phyloP scores from a whole-genome alignment of 2,888 invertebrate species.

The Troilus luridus region DNA sequence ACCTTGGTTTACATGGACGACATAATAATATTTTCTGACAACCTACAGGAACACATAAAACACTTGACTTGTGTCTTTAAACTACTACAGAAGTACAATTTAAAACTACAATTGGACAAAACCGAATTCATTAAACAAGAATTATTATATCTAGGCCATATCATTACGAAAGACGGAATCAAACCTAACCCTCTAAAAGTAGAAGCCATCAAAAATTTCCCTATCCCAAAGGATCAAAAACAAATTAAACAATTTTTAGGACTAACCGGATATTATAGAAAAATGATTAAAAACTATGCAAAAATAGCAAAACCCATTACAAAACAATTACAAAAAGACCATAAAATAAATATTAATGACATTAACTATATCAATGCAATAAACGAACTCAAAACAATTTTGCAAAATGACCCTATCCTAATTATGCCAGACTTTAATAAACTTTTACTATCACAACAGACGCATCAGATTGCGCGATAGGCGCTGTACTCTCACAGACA shows the following conservation, averaged over 20 bases:
- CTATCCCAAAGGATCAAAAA: conserved; percentile 57
- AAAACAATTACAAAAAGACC: not conserved
- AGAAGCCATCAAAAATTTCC: conserved; percentile 55
- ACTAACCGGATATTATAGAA: conserved; percentile 59
- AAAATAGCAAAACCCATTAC: too few species aligned
- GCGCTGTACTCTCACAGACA: conserved; percentile 66
- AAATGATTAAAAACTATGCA: too few species aligned
- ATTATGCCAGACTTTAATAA: conserved; percentile 67
- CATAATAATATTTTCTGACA: conserved; percentile 58
- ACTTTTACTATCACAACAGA: conserved; percentile 67
- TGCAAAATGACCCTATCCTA: conserved; percentile 15
- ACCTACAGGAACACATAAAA: conserved; percentile 58
- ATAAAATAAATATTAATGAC: not conserved
- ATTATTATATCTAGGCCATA: conserved; percentile 59
- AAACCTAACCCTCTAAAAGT: conserved; percentile 62
- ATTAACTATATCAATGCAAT: not conserved
- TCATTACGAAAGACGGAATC: conserved; percentile 56
- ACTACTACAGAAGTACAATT: conserved; percentile 58
- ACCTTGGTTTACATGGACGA: conserved; percentile 61
- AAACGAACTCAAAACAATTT: not conserved
- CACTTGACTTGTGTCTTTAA: conserved; percentile 58
- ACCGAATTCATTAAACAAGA: conserved; percentile 51
- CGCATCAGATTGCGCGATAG: conserved; percentile 66
- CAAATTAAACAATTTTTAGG: conserved; percentile 61
- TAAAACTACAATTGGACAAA: conserved; percentile 61